These are phyloP conservation scores for Aegotheles bennettii DNA, from an alignment of 2,113 vertebrate species.

Conservation along the genomic window DNA sequence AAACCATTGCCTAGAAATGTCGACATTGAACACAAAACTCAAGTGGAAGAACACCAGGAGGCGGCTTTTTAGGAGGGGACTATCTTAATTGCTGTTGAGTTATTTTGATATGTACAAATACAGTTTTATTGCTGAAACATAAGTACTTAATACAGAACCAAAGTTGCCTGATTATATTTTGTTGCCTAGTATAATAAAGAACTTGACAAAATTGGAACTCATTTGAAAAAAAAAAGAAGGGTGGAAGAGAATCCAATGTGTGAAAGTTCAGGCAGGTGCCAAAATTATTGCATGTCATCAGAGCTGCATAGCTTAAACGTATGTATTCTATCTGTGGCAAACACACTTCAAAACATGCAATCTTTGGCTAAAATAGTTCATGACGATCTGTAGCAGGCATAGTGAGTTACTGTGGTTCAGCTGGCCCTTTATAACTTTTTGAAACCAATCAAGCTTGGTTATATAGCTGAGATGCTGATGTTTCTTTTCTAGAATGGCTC, in stretches of 20 bases:
- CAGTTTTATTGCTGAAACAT: not conserved
- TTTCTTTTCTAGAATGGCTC: not conserved
- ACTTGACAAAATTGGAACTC: not conserved
- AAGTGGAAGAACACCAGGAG: not conserved
- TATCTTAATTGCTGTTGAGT: not conserved
- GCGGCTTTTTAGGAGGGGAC: not conserved
- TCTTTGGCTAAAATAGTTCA: not conserved
- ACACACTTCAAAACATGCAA: not conserved
- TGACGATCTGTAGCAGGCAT: not conserved
- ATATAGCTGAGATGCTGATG: not conserved
- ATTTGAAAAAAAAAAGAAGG: not conserved
- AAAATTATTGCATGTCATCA: not conserved
- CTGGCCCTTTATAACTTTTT: not conserved
- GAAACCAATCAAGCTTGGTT: not conserved
- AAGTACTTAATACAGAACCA: not conserved
- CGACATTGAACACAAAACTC: not conserved
- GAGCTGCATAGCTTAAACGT: not conserved
- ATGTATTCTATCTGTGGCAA: not conserved
- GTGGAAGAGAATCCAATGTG: accelerated
- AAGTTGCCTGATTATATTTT: not conserved
- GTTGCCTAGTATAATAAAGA: not conserved
- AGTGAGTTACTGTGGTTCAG: not conserved
- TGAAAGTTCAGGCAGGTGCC: not conserved
- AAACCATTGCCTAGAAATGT: not conserved
- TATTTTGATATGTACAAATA: not conserved